phyloP scores from a whole-genome alignment of 2,888 invertebrate genomes.

The Drosophila longiperda region DNA sequence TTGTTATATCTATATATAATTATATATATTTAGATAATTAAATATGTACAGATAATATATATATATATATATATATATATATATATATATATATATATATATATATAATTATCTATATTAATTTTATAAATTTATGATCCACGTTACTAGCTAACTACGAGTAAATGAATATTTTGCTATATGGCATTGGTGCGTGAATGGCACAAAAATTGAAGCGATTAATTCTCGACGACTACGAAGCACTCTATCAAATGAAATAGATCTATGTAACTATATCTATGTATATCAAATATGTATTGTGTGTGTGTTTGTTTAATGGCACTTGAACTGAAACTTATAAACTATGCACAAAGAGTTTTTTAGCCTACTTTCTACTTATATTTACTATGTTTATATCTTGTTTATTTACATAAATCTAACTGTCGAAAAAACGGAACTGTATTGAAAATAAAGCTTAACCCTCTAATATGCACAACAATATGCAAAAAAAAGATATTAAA shows the following conservation, averaged over 20 bases:
- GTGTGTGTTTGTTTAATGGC: conserved; percentile 58
- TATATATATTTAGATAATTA: neutral
- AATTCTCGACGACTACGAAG: conserved; percentile 38
- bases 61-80: neutral
- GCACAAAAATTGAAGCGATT: conserved; percentile 63
- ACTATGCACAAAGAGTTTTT: conserved; percentile 34
- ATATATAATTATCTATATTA: neutral
- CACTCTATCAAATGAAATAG: conserved; percentile 31
- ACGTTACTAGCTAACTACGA: conserved; percentile 43
- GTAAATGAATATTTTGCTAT: conserved; percentile 62
- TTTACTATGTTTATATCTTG: conserved; percentile 7
- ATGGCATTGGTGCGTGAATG: conserved; percentile 75
- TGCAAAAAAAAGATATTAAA: neutral
- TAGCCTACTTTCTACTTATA: conserved; percentile 2
- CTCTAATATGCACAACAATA: neutral
- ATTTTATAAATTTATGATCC: conserved; percentile 8
- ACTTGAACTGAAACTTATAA: conserved; percentile 74
- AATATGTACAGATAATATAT: too few relatives aligned
- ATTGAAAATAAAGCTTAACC: neutral
- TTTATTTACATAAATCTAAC: neutral
- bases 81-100: too few relatives aligned
- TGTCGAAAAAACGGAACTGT: neutral
- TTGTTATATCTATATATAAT: neutral
- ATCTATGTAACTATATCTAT: conserved; percentile 13
- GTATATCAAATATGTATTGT: conserved; percentile 11